Base-by-base conservation (phyloP, 2,113 vertebrate genomes). In the Fregetta grallaria region DNA sequence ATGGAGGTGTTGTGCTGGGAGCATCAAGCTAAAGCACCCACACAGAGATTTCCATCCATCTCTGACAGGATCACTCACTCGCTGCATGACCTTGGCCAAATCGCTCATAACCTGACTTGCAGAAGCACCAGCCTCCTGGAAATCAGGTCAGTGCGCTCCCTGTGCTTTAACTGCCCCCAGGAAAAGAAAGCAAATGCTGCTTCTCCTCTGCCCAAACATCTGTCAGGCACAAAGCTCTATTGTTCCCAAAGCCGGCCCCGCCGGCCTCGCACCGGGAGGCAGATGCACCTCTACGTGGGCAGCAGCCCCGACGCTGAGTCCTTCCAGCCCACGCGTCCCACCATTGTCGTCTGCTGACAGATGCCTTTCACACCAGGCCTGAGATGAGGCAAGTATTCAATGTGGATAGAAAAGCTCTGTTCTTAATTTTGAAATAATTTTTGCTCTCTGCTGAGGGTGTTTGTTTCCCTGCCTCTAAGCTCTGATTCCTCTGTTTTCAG, bases 161-260 rank as follows among this genome's bases (percentile, higher is more conserved):
- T 40, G 20, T 29, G 70, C 45, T 88, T 86, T 76, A 92, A 21
- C 90, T 16, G 70, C 38, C 38, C 49, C 22, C 49, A 25, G 75
- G 62, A 91, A 75, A 73, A 96, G 40, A 80, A 74, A 96, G 53
- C 36, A 81, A 92, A 73, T 5, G 3, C 66, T 32, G 53, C 44
- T 63, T 66, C 47, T 76, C 44, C n/a, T 67, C 47, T 58, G 76
- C 62, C 70, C 13, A 1, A 82, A 93, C 91, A 95, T 88, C 96
- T 94, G 91, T 34, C 62, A 81, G 66, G 66, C 68, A 95, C 83
- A 89, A 85, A 91, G 92, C 84, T 56, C 82, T 32, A 59, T 95
- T 88, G 91, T 97, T 79, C 30, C 42, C 68, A 71, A 56, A 30
- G 70, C 79, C 3, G 4, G 56, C 25, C 45, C 47, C 0, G 1